phyloP scores from a whole-genome alignment of 2,888 invertebrate species.

The Drosophila monieri region DNA sequence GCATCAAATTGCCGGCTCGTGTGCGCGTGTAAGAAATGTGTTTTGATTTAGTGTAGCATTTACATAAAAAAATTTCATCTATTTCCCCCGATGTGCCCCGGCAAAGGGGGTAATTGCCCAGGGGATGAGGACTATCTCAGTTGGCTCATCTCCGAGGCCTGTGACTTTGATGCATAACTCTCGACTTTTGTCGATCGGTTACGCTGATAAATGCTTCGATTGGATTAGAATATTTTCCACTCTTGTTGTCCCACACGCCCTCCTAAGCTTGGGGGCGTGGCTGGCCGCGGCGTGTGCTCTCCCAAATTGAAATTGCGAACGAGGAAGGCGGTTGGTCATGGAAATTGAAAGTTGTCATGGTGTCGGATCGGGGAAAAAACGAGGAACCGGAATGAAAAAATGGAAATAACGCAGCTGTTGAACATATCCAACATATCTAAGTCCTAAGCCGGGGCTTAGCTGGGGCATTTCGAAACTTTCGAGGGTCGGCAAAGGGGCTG shows the following conservation, averaged over 20 bases:
- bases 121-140: conserved; percentile 53
- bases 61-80: conserved; percentile 69
- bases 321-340: conserved; percentile 40
- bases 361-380: conserved; percentile 41
- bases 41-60: conserved; percentile 78
- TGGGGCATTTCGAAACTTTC: conserved; percentile 22
- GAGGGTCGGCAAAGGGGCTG: conserved; percentile 36
- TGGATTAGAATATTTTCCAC: conserved; percentile 65
- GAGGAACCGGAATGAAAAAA: conserved; percentile 23
- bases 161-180: conserved; percentile 79
- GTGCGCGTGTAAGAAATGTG: conserved; percentile 48
- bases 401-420: conserved; percentile 75
- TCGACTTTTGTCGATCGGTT: conserved; percentile 74
- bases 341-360: conserved; percentile 76
- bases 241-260: conserved; percentile 5
- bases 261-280: conserved; percentile 71
- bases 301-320: conserved; percentile 68
- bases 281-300: conserved; percentile 43
- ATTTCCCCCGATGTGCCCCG: conserved; percentile 52
- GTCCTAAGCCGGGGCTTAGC: conserved; percentile 75
- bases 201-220: conserved; percentile 74
- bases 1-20: conserved; percentile 70
- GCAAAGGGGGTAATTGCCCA: conserved; percentile 53
- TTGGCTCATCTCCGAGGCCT: conserved; percentile 47
- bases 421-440: conserved; percentile 77